These are phyloP conservation scores for Drosophila tripunctata DNA, from an alignment of 2,888 invertebrate species.

Conservation along the genomic window DNA sequence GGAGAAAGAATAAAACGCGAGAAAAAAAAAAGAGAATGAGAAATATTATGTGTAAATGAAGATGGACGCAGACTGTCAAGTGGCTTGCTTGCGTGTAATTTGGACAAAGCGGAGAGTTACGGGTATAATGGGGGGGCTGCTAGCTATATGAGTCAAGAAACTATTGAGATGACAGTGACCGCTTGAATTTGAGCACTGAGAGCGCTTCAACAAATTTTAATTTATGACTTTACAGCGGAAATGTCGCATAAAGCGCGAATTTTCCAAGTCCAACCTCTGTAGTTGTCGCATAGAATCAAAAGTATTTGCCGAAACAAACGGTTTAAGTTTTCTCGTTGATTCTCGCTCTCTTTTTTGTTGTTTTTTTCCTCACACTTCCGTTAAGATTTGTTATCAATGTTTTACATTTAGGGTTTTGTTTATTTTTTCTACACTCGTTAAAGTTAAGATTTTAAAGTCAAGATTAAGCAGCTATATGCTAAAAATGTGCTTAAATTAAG, in stretches of 20 bases:
- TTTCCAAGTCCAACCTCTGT: slow-evolving; percentile 34
- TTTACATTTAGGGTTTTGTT: neutral
- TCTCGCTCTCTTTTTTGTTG: neutral
- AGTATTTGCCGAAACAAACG: slow-evolving; percentile 23
- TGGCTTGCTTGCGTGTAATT: slow-evolving; percentile 64
- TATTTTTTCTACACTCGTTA: neutral
- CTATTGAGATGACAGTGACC: slow-evolving; percentile 69
- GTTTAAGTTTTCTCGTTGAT: too few species aligned
- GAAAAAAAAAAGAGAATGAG: neutral
- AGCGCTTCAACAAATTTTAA: slow-evolving; percentile 76
- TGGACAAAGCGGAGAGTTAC: neutral
- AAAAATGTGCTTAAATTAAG: too few species aligned
- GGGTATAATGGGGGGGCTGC: neutral
- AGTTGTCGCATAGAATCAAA: slow-evolving; percentile 21
- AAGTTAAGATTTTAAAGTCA: too few species aligned
- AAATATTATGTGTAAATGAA: slow-evolving; percentile 68
- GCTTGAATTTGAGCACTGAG: slow-evolving; percentile 64
- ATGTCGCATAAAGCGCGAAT: slow-evolving; percentile 76
- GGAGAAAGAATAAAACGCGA: neutral
- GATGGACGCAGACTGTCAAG: slow-evolving; percentile 67
- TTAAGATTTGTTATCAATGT: slow-evolving; percentile 3
- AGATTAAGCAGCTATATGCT: too few species aligned
- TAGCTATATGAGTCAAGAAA: slow-evolving; percentile 16
- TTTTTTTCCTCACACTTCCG: slow-evolving; percentile 1
- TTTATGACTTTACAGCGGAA: slow-evolving; percentile 74